These are phyloP conservation scores for Channallabes apus DNA, from an alignment of 2,797 vertebrate species.

Conservation along the genomic window DNA sequence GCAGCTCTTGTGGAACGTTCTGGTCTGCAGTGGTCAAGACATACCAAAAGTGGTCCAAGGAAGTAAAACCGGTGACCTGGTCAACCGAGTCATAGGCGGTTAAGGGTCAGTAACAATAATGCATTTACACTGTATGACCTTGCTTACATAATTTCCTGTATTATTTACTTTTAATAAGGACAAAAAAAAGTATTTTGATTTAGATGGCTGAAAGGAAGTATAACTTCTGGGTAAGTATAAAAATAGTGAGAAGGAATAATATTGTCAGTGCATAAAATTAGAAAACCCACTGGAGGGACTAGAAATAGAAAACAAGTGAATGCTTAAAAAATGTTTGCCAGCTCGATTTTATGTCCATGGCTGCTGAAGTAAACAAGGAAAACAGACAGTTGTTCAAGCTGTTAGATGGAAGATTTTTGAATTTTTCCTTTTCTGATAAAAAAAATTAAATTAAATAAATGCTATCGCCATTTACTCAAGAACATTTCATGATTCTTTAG, in stretches of 20 bases:
- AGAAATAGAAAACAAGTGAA: conserved; percentile 6
- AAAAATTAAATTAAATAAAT: background rate
- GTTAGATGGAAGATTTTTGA: background rate
- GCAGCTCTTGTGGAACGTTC: no score
- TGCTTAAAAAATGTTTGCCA: background rate
- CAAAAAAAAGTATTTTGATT: background rate
- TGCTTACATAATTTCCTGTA: background rate
- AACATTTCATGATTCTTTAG: background rate
- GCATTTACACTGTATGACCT: background rate
- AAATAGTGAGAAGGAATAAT: background rate
- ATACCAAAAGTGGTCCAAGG: no score
- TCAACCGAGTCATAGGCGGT: no score
- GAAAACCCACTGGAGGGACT: background rate
- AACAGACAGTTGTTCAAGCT: background rate
- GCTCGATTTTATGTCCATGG: background rate
- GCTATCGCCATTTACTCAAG: background rate
- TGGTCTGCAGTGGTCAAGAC: no score
- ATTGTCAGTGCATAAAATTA: conserved; percentile 9
- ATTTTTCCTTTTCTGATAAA: background rate
- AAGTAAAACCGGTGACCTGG: no score
- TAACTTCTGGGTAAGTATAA: background rate
- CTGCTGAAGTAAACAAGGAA: background rate
- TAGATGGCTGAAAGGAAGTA: background rate
- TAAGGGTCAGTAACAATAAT: background rate
- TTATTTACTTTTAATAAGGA: background rate